Conservation (phyloP, 1,140 invertebrate genomes). For the Paralvinella palmiformis region DNA sequence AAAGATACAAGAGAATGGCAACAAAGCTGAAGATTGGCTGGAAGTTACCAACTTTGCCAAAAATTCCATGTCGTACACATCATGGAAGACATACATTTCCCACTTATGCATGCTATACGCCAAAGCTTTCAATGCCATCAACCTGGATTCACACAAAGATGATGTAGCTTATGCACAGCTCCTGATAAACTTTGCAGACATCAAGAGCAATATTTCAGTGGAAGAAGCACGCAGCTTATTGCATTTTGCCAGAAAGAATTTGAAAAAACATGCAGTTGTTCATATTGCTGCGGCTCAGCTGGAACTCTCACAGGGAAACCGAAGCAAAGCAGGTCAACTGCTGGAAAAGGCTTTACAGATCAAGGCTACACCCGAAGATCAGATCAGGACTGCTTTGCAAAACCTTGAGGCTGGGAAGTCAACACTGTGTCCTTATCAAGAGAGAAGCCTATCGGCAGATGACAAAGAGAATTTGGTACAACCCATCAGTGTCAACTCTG, state of each 20-base stretch:
- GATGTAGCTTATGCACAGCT: slow-evolving; percentile 30
- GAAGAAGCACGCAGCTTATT: slow-evolving; percentile 29
- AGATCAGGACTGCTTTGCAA: slow-evolving; percentile 21
- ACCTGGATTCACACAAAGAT: slow-evolving; percentile 23
- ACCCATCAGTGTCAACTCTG: neutral
- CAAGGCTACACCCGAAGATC: slow-evolving; percentile 20
- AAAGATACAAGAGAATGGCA: slow-evolving; percentile 52
- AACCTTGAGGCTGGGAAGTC: slow-evolving; percentile 24
- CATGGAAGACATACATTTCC: too few relatives aligned
- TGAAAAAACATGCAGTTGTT: slow-evolving; percentile 26
- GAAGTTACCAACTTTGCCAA: slow-evolving; percentile 26
- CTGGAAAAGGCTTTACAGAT: slow-evolving; percentile 29
- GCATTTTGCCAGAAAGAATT: slow-evolving; percentile 24
- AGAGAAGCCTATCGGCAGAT: neutral
- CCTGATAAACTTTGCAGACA: slow-evolving; percentile 30
- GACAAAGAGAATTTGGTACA: neutral
- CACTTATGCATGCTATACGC: too few relatives aligned
- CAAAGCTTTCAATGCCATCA: neutral
- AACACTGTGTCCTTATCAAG: neutral
- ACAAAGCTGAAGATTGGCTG: slow-evolving; percentile 34
- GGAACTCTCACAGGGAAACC: slow-evolving; percentile 28
- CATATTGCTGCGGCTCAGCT: slow-evolving; percentile 34
- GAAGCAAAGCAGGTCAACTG: slow-evolving; percentile 27
- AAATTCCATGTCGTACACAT: slow-evolving; percentile 26
- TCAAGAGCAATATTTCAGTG: slow-evolving; percentile 29